Evolutionary conservation across 30 jellyfish, hydroid and myxozoan species (phyloP), one percentile per base, ranked within the genome.

Genomic region (Cassiopea xamachana): DNA sequence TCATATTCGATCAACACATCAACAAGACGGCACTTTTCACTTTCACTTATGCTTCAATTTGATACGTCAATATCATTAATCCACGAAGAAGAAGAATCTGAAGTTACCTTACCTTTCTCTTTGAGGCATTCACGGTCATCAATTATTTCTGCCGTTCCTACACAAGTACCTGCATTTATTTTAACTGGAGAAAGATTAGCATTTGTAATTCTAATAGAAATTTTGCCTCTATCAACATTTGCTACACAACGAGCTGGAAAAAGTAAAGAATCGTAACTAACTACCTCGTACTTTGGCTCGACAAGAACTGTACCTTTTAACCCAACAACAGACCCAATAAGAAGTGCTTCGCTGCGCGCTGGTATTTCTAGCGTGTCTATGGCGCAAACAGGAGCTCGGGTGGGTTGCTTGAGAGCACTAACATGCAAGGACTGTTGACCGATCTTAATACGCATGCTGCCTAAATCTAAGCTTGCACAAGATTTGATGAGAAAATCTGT

Each of bases 201-300:
- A 43, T 84, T 84, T 14, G 47, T 1, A 69, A 70, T 45, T 61
- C 71, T 84, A 27, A 84, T 69, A 12, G 92, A 80, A 84, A 84
- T 70, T 7, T 2, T n/a, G 47, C 73, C 60, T 1, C 50, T 45
- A 2, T 70, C 18, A 14, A 72, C 86, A 70, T 73, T 2, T 12
- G 85, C 62, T 12, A 84, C 49, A 12, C 48, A 71, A 45, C 92
- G 14, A 48, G 86, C 92, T 16, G 86, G 86, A 70, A 45, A 84
- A 4, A 84, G 67, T 13, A 70, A 51, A 2, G 84, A 83, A 43
- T 67, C 45, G 44, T 72, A 19, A 73, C 86, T 72, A 7, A 86
- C 5, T 70, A 70, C 59, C 79, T 74, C 91, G 91, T 84, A 72
- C 79, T 73, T 84, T 7, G 92, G 92, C 48, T 84, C 92, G 83